Percentiles rank a stretch among this genome's conserved stretches.
Conservation (phyloP, 2,113 vertebrate species). For the Jaculus jaculus region DNA sequence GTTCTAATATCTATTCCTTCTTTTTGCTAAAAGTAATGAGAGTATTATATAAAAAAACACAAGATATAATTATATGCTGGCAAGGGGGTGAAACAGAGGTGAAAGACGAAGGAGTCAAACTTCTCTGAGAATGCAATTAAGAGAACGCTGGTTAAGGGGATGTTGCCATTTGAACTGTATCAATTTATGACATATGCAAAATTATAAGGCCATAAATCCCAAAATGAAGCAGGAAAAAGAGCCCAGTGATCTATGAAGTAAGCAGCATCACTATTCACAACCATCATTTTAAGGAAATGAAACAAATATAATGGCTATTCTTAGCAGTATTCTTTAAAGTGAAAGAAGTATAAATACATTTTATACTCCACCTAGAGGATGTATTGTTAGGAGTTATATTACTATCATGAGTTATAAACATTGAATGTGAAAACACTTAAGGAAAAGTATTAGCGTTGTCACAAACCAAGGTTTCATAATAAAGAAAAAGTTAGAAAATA, state of each 20-base stretch:
- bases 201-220: neutral
- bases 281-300: neutral
- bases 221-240: slow-evolving; percentile 1
- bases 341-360: neutral
- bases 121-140: neutral
- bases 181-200: neutral
- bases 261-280: neutral
- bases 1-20: neutral
- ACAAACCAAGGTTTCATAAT: neutral
- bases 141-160: neutral
- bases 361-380: neutral
- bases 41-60: neutral
- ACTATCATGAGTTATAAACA: neutral
- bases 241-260: neutral
- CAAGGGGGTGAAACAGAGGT: neutral
- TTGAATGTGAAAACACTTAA: neutral
- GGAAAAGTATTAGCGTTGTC: neutral
- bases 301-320: neutral
- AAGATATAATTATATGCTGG: neutral
- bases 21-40: neutral
- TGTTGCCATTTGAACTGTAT: neutral
- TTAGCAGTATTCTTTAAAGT: neutral
- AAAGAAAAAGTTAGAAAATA: neutral
- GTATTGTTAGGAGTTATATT: neutral
- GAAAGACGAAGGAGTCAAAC: neutral